Evolutionary conservation across 2,113 vertebrate genomes (phyloP).

Genomic region (Alouatta palliata): DNA sequence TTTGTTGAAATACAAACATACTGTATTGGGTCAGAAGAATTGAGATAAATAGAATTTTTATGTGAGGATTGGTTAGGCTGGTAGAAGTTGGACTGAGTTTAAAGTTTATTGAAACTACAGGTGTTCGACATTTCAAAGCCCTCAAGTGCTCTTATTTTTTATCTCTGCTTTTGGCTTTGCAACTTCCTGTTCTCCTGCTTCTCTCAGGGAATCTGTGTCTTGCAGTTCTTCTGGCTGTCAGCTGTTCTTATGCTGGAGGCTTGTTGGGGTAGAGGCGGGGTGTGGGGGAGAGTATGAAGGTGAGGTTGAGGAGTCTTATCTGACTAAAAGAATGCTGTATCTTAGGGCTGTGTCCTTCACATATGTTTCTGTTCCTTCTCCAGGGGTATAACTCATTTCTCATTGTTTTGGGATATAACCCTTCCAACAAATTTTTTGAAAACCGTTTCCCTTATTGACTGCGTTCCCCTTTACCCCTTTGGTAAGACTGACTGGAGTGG

Average conservation of each 20-base stretch:
- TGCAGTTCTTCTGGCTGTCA: not conserved
- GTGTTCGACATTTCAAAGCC: not conserved
- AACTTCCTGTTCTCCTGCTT: not conserved
- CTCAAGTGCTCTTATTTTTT: not conserved
- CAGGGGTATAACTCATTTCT: not conserved
- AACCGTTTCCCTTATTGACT: not conserved
- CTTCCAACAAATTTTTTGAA: not conserved
- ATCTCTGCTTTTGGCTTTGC: too few relatives aligned
- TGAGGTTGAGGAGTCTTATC: not conserved
- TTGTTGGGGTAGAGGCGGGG: not conserved
- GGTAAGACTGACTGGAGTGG: not conserved
- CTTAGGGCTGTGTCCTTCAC: not conserved
- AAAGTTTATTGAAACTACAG: not conserved
- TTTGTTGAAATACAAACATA: not conserved
- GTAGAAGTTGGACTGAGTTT: not conserved
- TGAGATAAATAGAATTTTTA: not conserved
- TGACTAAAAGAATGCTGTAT: not conserved
- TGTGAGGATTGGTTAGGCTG: not conserved
- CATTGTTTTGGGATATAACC: not conserved
- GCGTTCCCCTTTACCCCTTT: not conserved
- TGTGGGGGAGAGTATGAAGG: not conserved
- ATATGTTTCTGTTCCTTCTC: not conserved
- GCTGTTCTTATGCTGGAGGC: not conserved
- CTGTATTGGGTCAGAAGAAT: not conserved
- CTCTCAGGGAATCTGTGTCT: not conserved